Evolutionary conservation across 2,113 vertebrate genomes (phyloP).

Genomic region (Gopherus evgoodei): DNA sequence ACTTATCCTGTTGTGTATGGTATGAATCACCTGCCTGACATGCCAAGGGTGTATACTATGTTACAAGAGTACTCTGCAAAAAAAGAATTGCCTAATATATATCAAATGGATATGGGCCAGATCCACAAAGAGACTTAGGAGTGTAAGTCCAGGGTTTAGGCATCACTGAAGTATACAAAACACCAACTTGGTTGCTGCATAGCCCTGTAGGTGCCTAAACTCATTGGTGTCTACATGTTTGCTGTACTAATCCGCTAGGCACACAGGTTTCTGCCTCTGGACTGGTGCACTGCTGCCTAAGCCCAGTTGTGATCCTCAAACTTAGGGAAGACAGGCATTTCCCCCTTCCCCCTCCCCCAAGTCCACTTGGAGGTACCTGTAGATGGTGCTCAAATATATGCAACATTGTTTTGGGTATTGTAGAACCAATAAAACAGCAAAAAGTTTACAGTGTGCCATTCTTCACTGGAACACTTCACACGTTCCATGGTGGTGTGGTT

Average conservation of each 20-base stretch:
- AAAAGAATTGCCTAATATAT: accelerated
- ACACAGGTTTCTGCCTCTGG: neutral
- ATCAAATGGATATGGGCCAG: neutral
- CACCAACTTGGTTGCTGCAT: neutral
- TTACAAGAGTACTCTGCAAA: neutral
- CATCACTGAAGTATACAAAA: neutral
- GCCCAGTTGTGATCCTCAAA: neutral
- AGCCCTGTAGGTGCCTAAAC: neutral
- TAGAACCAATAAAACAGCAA: neutral
- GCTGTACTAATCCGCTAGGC: neutral
- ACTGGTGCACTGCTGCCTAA: neutral
- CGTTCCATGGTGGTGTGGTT: accelerated
- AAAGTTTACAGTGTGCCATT: neutral
- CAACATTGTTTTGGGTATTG: too few species aligned
- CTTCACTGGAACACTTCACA: neutral
- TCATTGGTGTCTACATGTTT: neutral
- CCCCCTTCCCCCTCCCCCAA: too few species aligned
- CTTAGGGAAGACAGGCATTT: neutral
- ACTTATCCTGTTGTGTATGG: neutral
- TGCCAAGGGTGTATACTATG: neutral
- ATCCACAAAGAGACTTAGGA: neutral
- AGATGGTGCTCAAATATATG: neutral
- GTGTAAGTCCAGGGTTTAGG: neutral
- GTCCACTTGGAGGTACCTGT: too few species aligned
- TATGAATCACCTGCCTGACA: neutral